Evolutionary conservation across 2,113 vertebrate species (phyloP), one percentile per base, ranked within the genome.

Genomic region (Siphamia tubifer): DNA sequence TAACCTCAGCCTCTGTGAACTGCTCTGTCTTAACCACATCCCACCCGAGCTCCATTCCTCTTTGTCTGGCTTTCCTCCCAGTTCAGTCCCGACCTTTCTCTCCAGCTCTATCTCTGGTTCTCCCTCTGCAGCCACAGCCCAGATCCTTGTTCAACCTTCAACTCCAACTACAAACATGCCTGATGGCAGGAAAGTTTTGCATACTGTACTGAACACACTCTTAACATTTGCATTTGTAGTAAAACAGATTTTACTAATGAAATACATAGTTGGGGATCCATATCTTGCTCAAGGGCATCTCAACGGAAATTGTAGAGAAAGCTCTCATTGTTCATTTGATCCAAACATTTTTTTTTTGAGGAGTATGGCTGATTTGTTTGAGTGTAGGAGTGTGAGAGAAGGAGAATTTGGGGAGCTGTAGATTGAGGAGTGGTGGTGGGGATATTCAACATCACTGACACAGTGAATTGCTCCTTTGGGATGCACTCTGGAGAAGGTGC

Each of bases 381-480:
- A 55, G 31, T 11, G 48, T 67, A 23, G 42, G 51, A 73, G 17
- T 74, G 43, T 10, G 17, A 76, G 15, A 47, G 34, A n/a, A 52
- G 56, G 51, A 40, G 54, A 60, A 68, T 21, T 55, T 32, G 44
- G 27, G 53, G 61, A 69, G 75, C 57, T 44, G 61, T 54, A 25
- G 52, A 74, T 16, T 2, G 34, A 34, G 34, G 70, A 36, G 49
- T 61, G 63, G 45, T 66, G 2, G 69, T 17, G 40, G 62, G 62
- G 54, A 35, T 62, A 76, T 79, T 69, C 66, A 56, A 44, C 83
- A 79, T 79, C 74, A 47, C 62, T 84, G 84, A 84, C 80, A 60
- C 42, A 51, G 55, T 71, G 82, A 87, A 86, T 71, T 67, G 68
- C 77, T 88, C 83, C 77, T 84, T 44, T 40, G 78, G 89, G 89